Evolutionary conservation across 1,140 invertebrate genomes (phyloP).

Genomic region (Saccostrea echinata): DNA sequence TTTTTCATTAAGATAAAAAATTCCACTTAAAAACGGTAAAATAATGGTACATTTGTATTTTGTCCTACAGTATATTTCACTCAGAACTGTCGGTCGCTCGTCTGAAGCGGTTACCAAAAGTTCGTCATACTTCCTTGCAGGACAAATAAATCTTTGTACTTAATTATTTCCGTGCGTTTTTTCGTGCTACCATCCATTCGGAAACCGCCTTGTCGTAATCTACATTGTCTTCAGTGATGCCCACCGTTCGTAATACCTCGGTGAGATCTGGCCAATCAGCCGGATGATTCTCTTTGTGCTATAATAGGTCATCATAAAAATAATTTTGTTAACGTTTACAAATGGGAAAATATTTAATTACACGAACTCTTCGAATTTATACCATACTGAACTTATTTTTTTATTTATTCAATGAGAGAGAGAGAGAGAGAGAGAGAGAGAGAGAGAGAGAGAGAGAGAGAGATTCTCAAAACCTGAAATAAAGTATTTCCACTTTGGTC

Average conservation of each 20-base stretch:
- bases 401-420: not conserved
- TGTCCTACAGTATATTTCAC: not conserved
- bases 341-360: not conserved
- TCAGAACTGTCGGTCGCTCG: not conserved
- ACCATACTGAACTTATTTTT: no score
- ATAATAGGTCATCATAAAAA: not conserved
- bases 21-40: not conserved
- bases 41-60: not conserved
- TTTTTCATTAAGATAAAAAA: no score
- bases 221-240: not conserved
- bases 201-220: constrained; percentile 6
- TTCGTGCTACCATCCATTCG: not conserved
- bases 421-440: constrained; percentile 1
- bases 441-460: not conserved
- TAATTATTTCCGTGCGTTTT: not conserved
- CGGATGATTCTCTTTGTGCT: not conserved
- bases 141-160: not conserved
- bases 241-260: constrained; percentile 6
- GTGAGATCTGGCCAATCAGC: not conserved
- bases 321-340: not conserved
- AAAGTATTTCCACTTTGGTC: constrained; percentile 44
- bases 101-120: not conserved
- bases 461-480: constrained; percentile 51
- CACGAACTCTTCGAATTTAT: not conserved
- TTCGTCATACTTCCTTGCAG: not conserved